These are phyloP conservation scores for Glossophaga mutica DNA, from an alignment of 2,797 vertebrate genomes.

Conservation along the genomic window DNA sequence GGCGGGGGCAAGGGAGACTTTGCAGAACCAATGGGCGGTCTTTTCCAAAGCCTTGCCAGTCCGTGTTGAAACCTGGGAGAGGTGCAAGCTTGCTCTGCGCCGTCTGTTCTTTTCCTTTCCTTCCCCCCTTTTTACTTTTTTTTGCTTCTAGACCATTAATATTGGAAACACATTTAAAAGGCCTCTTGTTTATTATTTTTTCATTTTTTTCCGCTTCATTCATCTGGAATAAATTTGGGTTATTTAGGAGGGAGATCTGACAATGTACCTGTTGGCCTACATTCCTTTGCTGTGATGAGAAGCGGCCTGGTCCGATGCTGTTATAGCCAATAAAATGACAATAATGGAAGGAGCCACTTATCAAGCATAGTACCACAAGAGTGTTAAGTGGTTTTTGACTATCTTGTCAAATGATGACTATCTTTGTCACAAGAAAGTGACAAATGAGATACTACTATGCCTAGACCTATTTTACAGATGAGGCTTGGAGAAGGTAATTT, in stretches of 20 bases:
- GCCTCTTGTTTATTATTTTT: slow-evolving; percentile 47
- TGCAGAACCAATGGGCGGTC: background rate
- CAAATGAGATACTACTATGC: background rate
- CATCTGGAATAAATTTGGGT: slow-evolving; percentile 32
- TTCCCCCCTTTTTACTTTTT: background rate
- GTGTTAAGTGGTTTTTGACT: background rate
- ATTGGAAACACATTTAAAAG: slow-evolving; percentile 53
- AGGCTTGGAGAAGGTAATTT: background rate
- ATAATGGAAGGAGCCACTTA: background rate
- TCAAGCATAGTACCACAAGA: background rate
- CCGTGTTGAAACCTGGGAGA: slow-evolving; percentile 1
- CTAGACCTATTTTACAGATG: background rate
- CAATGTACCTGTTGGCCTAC: background rate
- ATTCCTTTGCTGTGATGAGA: background rate
- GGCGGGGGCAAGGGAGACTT: background rate
- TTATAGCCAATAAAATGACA: background rate
- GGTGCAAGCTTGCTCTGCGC: slow-evolving; percentile 4
- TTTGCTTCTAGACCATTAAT: slow-evolving; percentile 37
- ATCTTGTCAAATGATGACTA: background rate
- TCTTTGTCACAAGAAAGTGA: background rate
- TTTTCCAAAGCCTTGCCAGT: background rate
- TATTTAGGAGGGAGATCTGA: slow-evolving; percentile 34
- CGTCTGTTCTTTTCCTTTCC: slow-evolving; percentile 7
- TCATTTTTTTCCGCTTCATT: background rate
- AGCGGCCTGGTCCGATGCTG: background rate